phyloP scores from a whole-genome alignment of 2,113 vertebrate species.

The Stictonetta naevosa region DNA sequence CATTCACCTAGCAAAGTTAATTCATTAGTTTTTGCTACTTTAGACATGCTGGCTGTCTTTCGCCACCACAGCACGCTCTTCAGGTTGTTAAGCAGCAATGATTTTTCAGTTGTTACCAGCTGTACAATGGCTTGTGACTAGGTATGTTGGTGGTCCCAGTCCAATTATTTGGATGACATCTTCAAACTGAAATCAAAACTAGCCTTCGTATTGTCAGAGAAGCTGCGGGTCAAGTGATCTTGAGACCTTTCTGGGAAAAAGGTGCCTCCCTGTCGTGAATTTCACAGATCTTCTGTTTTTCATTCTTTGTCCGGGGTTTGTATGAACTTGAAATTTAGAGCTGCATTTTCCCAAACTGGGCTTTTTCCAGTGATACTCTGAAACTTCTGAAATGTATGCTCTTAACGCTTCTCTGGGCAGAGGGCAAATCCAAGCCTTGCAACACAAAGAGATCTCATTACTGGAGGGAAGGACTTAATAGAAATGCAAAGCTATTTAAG shows the following conservation, averaged over 20 bases:
- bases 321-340: neutral
- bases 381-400: neutral
- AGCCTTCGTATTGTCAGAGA: neutral
- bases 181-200: neutral
- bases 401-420: neutral
- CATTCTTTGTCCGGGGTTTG: neutral
- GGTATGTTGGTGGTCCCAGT: neutral
- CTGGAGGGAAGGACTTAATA: neutral
- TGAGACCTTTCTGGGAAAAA: neutral
- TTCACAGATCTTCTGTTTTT: neutral
- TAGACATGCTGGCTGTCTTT: neutral
- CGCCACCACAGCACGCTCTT: neutral
- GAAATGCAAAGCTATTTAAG: neutral
- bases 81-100: neutral
- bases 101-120: neutral
- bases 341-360: neutral
- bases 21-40: conserved; percentile 28
- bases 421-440: neutral
- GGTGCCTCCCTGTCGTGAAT: neutral
- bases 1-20: conserved; percentile 48
- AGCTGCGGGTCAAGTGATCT: neutral
- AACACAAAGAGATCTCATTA: neutral
- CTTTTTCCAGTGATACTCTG: neutral
- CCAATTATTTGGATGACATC: neutral
- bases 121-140: neutral